Evolutionary conservation across 2,113 vertebrate genomes (phyloP).

Genomic region (Cochlearius cochlearius): DNA sequence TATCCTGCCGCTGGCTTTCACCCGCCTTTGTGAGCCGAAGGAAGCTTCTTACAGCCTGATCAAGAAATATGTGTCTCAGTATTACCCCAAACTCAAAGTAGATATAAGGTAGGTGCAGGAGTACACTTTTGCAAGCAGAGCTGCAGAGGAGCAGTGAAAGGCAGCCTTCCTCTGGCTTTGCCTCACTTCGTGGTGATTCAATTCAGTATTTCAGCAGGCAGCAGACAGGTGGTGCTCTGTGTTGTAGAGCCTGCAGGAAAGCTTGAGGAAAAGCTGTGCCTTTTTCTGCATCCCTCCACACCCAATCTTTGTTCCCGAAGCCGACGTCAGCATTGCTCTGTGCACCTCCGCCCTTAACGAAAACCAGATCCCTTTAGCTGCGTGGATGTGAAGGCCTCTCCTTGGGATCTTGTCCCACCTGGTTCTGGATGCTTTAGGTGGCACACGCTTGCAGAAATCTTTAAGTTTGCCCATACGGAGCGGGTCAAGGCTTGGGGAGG

Average conservation of each 20-base stretch:
- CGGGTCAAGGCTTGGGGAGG: neutral
- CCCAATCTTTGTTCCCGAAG: neutral
- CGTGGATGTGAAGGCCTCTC: neutral
- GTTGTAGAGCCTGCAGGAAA: neutral
- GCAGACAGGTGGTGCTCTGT: neutral
- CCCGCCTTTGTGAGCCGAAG: conserved; percentile 95
- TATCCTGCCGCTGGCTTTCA: conserved; percentile 92
- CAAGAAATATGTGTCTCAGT: conserved; percentile 95
- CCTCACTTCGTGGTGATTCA: rapidly evolving
- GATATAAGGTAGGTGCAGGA: conserved; percentile 83
- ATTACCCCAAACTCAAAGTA: conserved; percentile 92
- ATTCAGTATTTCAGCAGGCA: neutral
- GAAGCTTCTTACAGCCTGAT: conserved; percentile 97
- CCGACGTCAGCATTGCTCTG: neutral
- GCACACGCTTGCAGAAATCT: neutral
- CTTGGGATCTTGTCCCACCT: neutral
- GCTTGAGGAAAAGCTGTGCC: neutral
- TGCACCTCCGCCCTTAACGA: neutral
- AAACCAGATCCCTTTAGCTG: neutral
- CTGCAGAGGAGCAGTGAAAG: neutral
- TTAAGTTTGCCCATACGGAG: neutral
- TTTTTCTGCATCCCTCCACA: neutral
- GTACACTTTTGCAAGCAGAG: neutral
- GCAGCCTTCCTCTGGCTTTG: neutral
- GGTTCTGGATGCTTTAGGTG: neutral